Base-by-base conservation (phyloP, 2,113 vertebrate genomes). In the Nerophis lumbriciformis region DNA sequence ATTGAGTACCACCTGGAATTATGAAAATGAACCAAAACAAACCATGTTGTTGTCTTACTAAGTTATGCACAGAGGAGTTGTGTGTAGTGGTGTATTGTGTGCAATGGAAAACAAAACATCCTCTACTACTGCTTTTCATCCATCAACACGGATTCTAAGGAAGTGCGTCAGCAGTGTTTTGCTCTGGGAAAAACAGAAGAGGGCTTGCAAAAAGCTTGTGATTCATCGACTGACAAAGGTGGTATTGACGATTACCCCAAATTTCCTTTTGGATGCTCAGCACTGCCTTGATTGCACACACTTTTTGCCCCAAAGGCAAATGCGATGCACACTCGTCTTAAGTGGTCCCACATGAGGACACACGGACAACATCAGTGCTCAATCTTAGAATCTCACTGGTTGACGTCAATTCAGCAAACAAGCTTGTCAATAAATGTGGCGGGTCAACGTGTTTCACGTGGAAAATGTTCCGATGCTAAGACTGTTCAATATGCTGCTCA, bases 171-270 rank as follows among this genome's bases (percentile, higher is more conserved):
- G 45, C 38, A 51, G 0, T 0, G 53, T 42, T 13, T 12, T 42
- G 45, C 73, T 47, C 10, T 50, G 65, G 68, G 61, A 68, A 69
- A 75, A 77, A 56, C 51, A 68, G 59, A 71, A 69, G 21, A 48
- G 35, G 28, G 28, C 28, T 28, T 52, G 53, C 60, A 61, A 61
- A 61, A 68, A 69, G 66, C 38, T 28, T 59, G 44, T 81, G 78
- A 84, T 71, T 84, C 76, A 81, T 58, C 51, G 52, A 65, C 60
- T 61, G 28, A 15, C 19, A n/a, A n/a, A 42, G 12, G 48, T 12
- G 49, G n/a, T 65, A 59, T 67, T 72, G 77, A 55, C 39, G 75
- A 66, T 74, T 71, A 74, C 39, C 50, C 63, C 16, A 58, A 66
- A 76, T 73, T 76, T 71, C 66, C 68, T 64, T 67, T 59, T 66